A percentile compares a stretch with the other conserved stretches of the same genome.
Evolutionary conservation across 2,888 invertebrate genomes (phyloP).

Genomic region (Eulithis testata): DNA sequence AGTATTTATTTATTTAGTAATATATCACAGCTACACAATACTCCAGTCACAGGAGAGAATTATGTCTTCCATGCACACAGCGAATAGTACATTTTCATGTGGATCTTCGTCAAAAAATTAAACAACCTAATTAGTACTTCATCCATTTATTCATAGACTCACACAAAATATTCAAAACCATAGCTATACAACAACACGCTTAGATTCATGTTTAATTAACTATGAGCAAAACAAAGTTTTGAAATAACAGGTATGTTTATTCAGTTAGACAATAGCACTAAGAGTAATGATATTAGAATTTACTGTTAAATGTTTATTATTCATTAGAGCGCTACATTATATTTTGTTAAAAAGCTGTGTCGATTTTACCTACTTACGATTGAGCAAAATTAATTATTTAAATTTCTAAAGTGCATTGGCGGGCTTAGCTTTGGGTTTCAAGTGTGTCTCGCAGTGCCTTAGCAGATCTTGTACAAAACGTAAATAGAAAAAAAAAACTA

Average conservation of each 20-base stretch:
- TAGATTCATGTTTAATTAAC: constrained; percentile 11
- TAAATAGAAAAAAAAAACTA: no score
- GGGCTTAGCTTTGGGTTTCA: no score
- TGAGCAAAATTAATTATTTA: constrained; percentile 65
- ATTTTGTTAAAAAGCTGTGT: constrained; percentile 46
- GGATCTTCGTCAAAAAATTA: constrained; percentile 1
- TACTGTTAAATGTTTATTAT: constrained; percentile 9
- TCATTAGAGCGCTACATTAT: constrained; percentile 22
- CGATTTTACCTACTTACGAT: constrained; percentile 38
- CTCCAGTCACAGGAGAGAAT: no score
- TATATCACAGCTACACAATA: no score
- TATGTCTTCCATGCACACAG: no score
- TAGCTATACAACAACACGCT: constrained; percentile 12
- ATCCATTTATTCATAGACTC: constrained; percentile 41
- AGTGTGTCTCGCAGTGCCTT: no score
- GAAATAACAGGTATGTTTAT: constrained; percentile 17
- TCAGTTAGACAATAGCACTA: background rate
- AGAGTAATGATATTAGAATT: constrained; percentile 4
- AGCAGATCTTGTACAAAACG: no score
- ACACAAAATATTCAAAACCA: constrained; percentile 30
- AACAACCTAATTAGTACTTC: constrained; percentile 39
- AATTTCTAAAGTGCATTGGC: constrained; percentile 48
- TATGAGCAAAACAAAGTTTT: constrained; percentile 34
- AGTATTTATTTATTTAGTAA: no score
- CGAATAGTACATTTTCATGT: no score